Conservation (phyloP, 2,113 vertebrate species). For the Laticauda colubrina region DNA sequence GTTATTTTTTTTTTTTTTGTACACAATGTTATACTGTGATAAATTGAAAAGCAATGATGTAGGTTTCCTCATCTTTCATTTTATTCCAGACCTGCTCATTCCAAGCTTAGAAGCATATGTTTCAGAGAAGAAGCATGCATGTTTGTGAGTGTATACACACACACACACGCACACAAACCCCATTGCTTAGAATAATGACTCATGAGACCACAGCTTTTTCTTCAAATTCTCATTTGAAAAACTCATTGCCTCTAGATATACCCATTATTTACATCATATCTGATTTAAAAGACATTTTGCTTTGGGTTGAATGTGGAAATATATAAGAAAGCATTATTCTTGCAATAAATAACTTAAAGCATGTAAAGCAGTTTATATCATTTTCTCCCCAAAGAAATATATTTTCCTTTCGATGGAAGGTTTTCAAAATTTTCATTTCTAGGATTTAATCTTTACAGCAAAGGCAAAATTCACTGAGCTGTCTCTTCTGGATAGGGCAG, state of each 20-base stretch:
- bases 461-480: constrained; percentile 23
- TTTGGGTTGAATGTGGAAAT: background rate
- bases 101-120: background rate
- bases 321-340: constrained; percentile 35
- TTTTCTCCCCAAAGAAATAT: background rate
- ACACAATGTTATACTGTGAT: background rate
- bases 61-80: background rate
- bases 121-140: background rate
- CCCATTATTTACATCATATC: constrained; percentile 56
- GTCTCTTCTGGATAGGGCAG: constrained; percentile 11
- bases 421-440: constrained; percentile 42
- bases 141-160: background rate
- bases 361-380: background rate
- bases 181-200: constrained; percentile 17
- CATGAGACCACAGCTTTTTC: constrained; percentile 34
- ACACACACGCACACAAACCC: background rate
- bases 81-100: background rate
- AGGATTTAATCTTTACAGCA: constrained; percentile 50
- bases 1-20: background rate
- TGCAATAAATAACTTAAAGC: constrained; percentile 41
- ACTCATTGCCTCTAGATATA: constrained; percentile 42
- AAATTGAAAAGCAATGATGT: background rate
- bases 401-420: constrained; percentile 30
- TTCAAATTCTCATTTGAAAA: constrained; percentile 51
- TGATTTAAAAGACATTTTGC: constrained; percentile 43